A percentile compares a stretch with the other conserved stretches of the same genome.
Conservation (phyloP, 2,797 vertebrate genomes). For the Loriculus beryllinus region DNA sequence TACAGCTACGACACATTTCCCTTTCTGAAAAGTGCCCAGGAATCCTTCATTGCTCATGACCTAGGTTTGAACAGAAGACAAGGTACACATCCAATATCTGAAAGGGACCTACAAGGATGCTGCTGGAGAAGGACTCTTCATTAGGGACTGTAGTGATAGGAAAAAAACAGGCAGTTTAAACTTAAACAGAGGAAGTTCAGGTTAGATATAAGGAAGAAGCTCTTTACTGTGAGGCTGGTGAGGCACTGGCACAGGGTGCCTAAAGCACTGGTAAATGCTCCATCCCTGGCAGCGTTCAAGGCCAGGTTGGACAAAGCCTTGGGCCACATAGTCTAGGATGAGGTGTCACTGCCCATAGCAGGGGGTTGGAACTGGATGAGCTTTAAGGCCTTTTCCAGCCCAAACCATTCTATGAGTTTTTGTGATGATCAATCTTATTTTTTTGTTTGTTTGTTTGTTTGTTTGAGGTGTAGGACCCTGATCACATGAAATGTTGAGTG, state of each 20-base stretch:
- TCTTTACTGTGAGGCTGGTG: background rate
- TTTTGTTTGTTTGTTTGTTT: background rate
- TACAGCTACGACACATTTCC: background rate
- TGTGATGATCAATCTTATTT: too few species aligned
- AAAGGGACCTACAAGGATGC: background rate
- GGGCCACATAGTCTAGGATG: background rate
- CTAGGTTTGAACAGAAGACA: background rate
- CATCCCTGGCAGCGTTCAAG: background rate
- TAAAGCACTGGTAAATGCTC: background rate
- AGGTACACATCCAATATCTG: background rate
- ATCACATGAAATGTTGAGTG: background rate
- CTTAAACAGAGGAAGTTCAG: background rate
- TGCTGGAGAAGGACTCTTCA: background rate
- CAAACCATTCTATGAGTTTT: background rate
- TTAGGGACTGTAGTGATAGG: background rate
- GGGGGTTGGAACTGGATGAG: background rate
- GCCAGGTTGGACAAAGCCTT: background rate
- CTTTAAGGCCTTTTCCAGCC: background rate
- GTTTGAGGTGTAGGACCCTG: background rate
- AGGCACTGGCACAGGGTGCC: background rate
- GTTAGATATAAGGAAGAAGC: background rate
- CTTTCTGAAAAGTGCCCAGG: background rate
- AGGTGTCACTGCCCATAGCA: background rate
- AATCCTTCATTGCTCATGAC: background rate
- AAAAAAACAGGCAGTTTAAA: background rate